Conservation (phyloP, 2,113 vertebrate species). For the Ceratotherium simum region DNA sequence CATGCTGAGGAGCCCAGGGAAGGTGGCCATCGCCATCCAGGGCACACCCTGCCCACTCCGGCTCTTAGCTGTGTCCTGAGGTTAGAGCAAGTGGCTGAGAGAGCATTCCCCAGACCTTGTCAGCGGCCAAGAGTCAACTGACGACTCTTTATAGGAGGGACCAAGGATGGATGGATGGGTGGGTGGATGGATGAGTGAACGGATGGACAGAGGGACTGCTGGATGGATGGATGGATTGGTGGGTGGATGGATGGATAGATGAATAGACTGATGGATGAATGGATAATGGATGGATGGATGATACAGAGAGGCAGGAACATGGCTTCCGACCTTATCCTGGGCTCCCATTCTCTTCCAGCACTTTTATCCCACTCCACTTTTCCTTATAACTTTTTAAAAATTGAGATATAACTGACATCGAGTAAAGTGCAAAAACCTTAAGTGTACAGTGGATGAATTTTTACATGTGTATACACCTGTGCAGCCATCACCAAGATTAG, state of each 20-base stretch:
- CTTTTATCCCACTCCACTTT: not conserved
- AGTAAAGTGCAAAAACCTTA: not conserved
- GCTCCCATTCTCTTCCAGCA: not conserved
- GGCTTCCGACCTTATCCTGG: not conserved
- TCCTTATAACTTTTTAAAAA: not conserved
- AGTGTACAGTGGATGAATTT: not conserved
- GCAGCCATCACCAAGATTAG: not conserved
- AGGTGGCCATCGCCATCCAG: not conserved
- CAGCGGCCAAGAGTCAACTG: not conserved
- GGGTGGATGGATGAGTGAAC: not conserved
- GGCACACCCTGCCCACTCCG: not conserved
- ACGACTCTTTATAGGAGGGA: not conserved
- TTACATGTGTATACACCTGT: not conserved
- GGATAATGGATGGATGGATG: not conserved
- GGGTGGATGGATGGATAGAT: not conserved
- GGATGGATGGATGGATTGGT: not conserved
- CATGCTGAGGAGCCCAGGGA: not conserved
- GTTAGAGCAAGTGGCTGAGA: not conserved
- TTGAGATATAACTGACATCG: not conserved
- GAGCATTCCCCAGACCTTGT: not conserved
- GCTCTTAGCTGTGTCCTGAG: not conserved
- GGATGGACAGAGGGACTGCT: not conserved
- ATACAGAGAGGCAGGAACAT: not conserved
- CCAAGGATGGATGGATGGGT: not conserved
- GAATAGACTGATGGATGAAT: too few relatives aligned